Percentiles rank a stretch among this genome's conserved stretches.
phyloP scores from a whole-genome alignment of 1,140 invertebrate genomes.

The Ostrea edulis region DNA sequence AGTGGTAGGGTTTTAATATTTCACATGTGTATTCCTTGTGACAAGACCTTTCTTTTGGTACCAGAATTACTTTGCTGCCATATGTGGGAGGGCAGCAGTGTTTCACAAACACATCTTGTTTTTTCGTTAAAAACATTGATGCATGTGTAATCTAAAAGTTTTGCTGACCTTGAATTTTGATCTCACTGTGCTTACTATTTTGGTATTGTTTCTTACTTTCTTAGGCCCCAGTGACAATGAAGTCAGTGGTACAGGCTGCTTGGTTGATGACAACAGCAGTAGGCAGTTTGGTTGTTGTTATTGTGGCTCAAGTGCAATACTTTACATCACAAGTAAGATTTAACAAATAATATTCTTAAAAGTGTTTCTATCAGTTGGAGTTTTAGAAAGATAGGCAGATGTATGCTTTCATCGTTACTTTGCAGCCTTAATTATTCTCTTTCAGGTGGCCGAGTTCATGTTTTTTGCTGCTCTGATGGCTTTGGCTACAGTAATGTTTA shows the following conservation, averaged over 20 bases:
- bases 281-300: constrained; percentile 94
- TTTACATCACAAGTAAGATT: constrained; percentile 68
- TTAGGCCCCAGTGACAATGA: constrained; percentile 94
- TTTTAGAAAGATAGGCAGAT: no score
- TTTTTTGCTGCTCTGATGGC: constrained; percentile 93
- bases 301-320: constrained; percentile 86
- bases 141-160: no score
- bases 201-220: background rate
- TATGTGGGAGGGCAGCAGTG: no score
- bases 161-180: no score
- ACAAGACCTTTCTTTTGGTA: no score
- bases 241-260: constrained; percentile 92
- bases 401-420: background rate
- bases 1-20: no score
- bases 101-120: no score
- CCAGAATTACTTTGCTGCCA: no score
- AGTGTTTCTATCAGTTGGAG: background rate
- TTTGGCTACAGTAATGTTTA: constrained; percentile 90
- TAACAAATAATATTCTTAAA: background rate
- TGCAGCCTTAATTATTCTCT: constrained; percentile 66
- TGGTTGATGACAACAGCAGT: constrained; percentile 94
- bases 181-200: background rate
- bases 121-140: no score
- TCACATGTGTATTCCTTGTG: no score
- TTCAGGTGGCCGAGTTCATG: constrained; percentile 91